Conservation (phyloP, 2,888 invertebrate species). For the Agrypnus murinus region DNA sequence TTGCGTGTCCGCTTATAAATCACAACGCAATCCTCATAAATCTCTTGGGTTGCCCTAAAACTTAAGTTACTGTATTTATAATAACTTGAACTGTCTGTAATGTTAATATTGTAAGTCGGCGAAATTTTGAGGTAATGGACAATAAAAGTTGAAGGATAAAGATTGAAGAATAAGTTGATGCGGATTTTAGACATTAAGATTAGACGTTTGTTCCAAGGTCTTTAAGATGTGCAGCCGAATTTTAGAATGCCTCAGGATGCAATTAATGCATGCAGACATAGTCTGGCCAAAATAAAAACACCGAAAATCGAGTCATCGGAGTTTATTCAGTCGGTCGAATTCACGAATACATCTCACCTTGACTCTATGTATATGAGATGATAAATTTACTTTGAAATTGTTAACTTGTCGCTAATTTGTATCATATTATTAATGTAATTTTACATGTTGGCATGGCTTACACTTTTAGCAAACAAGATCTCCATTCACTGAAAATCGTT, state of each 20-base stretch:
- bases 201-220: slow-evolving; percentile 48
- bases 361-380: slow-evolving; percentile 54
- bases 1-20: slow-evolving; percentile 36
- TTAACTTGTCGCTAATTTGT: slow-evolving; percentile 25
- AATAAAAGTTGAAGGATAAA: background rate
- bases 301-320: slow-evolving; percentile 60
- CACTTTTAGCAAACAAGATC: background rate
- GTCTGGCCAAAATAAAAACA: slow-evolving; percentile 61
- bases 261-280: slow-evolving; percentile 70
- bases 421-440: slow-evolving; percentile 17
- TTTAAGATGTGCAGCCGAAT: slow-evolving; percentile 56
- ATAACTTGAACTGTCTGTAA: slow-evolving; percentile 6
- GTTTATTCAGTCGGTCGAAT: slow-evolving; percentile 58
- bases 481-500: no score
- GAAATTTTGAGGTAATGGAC: background rate
- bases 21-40: slow-evolving; percentile 2
- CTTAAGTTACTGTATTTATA: slow-evolving; percentile 20
- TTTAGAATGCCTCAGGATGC: slow-evolving; percentile 68
- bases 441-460: background rate
- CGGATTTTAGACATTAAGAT: slow-evolving; percentile 42
- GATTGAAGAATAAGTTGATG: slow-evolving; percentile 38
- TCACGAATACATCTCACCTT: slow-evolving; percentile 61
- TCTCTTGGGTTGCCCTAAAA: slow-evolving; percentile 7
- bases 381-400: slow-evolving; percentile 27
- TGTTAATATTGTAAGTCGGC: slow-evolving; percentile 22